Percentiles rank a stretch among this genome's conserved stretches.
phyloP scores from a whole-genome alignment of 2,888 invertebrate species.

The Callinectes sapidus region DNA sequence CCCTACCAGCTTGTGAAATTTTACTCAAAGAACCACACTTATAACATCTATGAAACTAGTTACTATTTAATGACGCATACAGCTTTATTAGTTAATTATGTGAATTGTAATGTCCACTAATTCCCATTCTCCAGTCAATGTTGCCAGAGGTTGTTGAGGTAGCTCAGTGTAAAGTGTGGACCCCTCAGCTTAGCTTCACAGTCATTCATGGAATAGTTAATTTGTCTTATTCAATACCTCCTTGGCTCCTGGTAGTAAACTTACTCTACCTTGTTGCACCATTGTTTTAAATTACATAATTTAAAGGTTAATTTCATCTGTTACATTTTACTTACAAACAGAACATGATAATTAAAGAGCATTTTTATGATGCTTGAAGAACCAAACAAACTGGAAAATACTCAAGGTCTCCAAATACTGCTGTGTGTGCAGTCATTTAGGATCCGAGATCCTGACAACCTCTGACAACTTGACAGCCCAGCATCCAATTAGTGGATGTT shows the following conservation, averaged over 20 bases:
- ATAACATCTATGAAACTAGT: background rate
- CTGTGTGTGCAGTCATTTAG: too few species aligned
- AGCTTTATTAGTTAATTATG: constrained; percentile 14
- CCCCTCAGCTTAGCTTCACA: background rate
- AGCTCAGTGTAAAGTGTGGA: background rate
- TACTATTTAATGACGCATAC: constrained; percentile 14
- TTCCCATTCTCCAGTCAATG: constrained; percentile 11
- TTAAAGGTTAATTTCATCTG: background rate
- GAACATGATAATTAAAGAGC: background rate
- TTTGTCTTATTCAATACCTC: background rate
- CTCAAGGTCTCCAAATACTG: background rate
- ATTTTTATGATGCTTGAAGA: background rate
- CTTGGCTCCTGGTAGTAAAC: background rate
- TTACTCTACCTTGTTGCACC: background rate
- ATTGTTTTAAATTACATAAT: background rate
- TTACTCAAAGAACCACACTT: background rate
- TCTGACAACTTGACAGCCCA: constrained; percentile 27
- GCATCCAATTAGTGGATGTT: constrained; percentile 30
- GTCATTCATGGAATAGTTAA: background rate
- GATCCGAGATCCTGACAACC: background rate
- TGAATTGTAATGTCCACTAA: background rate
- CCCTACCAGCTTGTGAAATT: constrained; percentile 27
- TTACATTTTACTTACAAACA: background rate
- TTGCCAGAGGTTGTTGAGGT: constrained; percentile 5
- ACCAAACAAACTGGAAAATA: background rate